These are phyloP conservation scores for Teinopalpus imperialis DNA, from an alignment of 2,888 invertebrate genomes.

Conservation along the genomic window DNA sequence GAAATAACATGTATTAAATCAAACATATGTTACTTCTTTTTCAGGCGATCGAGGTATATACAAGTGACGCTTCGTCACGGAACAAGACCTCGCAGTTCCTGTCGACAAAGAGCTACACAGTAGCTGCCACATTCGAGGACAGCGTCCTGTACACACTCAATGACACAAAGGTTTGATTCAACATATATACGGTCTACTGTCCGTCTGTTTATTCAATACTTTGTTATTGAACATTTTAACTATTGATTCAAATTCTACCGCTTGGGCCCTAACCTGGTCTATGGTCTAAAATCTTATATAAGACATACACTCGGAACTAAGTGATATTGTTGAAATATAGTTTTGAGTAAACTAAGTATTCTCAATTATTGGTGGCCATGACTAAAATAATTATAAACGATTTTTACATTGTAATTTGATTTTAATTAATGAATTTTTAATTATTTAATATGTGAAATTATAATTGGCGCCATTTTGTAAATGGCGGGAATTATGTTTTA, in stretches of 20 bases:
- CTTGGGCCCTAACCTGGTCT: neutral
- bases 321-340: slow-evolving; percentile 6
- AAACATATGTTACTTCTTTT: too few species aligned
- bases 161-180: slow-evolving; percentile 9
- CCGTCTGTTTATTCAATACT: neutral
- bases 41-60: slow-evolving; percentile 63
- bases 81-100: slow-evolving; percentile 57
- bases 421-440: slow-evolving; percentile 3
- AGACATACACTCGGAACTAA: neutral
- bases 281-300: too few species aligned
- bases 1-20: too few species aligned
- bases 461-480: neutral
- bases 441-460: neutral
- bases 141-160: slow-evolving; percentile 57
- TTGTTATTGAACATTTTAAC: slow-evolving; percentile 9
- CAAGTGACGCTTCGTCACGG: slow-evolving; percentile 44
- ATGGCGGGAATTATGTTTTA: slow-evolving; percentile 3
- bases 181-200: too few species aligned
- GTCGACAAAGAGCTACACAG: slow-evolving; percentile 57
- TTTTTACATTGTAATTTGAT: slow-evolving; percentile 7
- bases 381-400: slow-evolving; percentile 4
- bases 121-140: slow-evolving; percentile 53
- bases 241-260: slow-evolving; percentile 21
- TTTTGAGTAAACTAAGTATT: slow-evolving; percentile 1
- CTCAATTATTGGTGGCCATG: slow-evolving; percentile 5